phyloP scores from a whole-genome alignment of 2,888 invertebrate species.

The Dolichopus griseipennis region DNA sequence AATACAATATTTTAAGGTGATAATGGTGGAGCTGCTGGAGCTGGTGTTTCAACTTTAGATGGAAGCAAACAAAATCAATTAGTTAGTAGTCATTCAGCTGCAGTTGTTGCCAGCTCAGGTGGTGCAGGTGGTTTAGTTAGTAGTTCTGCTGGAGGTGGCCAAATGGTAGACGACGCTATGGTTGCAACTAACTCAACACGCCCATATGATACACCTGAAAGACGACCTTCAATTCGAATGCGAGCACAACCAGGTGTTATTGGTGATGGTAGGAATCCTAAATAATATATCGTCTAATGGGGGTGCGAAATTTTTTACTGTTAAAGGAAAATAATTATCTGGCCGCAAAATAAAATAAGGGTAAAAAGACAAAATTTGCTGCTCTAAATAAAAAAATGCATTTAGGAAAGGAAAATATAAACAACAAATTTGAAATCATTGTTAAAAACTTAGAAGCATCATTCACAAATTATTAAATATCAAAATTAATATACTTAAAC shows the following conservation, averaged over 20 bases:
- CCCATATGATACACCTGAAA: constrained; percentile 43
- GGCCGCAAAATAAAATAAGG: background rate
- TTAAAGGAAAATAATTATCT: background rate
- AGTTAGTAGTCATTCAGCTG: constrained; percentile 17
- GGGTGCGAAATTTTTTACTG: background rate
- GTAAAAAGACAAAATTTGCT: background rate
- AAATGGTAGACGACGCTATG: constrained; percentile 41
- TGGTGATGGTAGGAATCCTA: constrained; percentile 41
- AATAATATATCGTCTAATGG: constrained; percentile 43
- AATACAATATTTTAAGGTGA: constrained; percentile 24
- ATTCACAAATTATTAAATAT: background rate
- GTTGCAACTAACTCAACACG: constrained; percentile 43
- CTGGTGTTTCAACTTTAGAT: constrained; percentile 17
- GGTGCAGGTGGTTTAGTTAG: constrained; percentile 12
- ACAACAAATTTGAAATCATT: background rate
- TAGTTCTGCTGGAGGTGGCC: constrained; percentile 27
- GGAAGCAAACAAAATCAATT: constrained; percentile 16
- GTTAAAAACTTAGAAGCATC: background rate
- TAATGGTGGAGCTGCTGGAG: constrained; percentile 24
- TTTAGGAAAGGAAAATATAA: background rate
- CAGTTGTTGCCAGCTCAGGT: constrained; percentile 13
- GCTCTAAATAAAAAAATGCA: background rate
- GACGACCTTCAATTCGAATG: constrained; percentile 43
- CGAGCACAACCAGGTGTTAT: constrained; percentile 37
- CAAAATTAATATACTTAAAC: background rate